Base-by-base conservation (phyloP, 2,797 vertebrate species). In the Tenualosa ilisha region DNA sequence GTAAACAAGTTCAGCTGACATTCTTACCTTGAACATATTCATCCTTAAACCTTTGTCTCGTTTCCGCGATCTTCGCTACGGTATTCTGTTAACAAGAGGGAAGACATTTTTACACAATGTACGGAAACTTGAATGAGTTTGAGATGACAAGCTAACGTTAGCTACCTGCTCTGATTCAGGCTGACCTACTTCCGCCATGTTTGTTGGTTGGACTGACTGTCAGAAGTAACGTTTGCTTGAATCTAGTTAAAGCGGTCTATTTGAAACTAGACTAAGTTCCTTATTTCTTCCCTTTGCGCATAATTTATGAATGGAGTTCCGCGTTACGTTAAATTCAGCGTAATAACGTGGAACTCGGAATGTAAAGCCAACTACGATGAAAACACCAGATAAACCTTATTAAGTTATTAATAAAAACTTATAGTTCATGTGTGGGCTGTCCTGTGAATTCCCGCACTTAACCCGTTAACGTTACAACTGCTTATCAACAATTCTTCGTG, bases 1-100 rank as follows among this genome's bases (percentile, higher is more conserved):
- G 72, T 31, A 20, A 82, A 53, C 15, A 82, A 6, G 24, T 61
- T 31, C 8, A 68, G 82, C 82, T 17, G 88, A 84, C 65, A 88
- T 84, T 84, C 68, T 92, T 94, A 99, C 98, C 97, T 96, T 96
- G 91, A 68, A 97, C 86, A 89, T 95, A 96, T 86, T 99, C 97
- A 31, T 94, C 92, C 88, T 95, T 96, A 93, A 99, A 99, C 87
- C 97, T 96, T 87, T 95, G 94, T 79, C 97, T 95, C 0, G 91
- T 96, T 89, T 98, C 97, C 81, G 93, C 92, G 63, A 98, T 93
- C 92, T 98, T 96, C 86, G 91, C 95, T 84, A 94, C 94, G 83
- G 96, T 94, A n/a, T 96, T 96, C 96, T 97, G 94, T 40, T 89
- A 89, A 82, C 9, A 43, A 75, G 81, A 7, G 59, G 37, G 24